A percentile compares a stretch with the other conserved stretches of the same genome.
These are phyloP conservation scores for Aptenodytes patagonicus DNA, from an alignment of 2,113 vertebrate genomes.

Conservation along the genomic window DNA sequence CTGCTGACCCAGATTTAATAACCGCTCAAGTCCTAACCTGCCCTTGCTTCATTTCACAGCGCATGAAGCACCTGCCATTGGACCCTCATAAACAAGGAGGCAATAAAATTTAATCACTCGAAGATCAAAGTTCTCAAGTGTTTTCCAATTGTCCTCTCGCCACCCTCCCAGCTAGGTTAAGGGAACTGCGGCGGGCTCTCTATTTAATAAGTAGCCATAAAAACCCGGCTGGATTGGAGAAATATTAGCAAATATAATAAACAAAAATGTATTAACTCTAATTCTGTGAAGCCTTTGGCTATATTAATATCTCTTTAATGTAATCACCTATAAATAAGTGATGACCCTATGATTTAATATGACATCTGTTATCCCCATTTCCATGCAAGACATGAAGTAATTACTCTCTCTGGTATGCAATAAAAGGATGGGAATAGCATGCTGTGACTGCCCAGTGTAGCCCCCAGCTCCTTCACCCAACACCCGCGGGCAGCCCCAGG, in stretches of 20 bases:
- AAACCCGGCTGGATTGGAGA: not conserved
- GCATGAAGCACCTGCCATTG: rapidly evolving
- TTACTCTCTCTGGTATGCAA: not conserved
- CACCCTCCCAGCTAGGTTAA: not conserved
- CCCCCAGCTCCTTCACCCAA: not conserved
- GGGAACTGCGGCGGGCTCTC: not conserved
- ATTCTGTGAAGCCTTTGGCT: slow-evolving; percentile 70
- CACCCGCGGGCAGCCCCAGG: rapidly evolving
- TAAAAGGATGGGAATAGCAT: not conserved
- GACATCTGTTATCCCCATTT: slow-evolving; percentile 64
- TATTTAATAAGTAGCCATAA: slow-evolving; percentile 30
- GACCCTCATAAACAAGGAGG: not conserved
- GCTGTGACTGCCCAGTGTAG: rapidly evolving
- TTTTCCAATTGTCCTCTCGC: not conserved
- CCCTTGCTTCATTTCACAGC: not conserved
- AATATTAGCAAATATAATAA: slow-evolving; percentile 45
- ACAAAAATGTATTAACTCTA: slow-evolving; percentile 76
- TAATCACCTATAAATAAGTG: slow-evolving; percentile 82
- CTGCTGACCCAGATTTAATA: not conserved
- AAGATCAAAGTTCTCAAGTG: not conserved
- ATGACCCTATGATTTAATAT: slow-evolving; percentile 73
- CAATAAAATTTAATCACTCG: not conserved
- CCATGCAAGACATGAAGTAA: not conserved
- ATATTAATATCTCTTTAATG: slow-evolving; percentile 81
- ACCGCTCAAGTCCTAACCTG: rapidly evolving